Evolutionary conservation across 2,888 invertebrate species (phyloP).

Genomic region (Campopleginae sp.): DNA sequence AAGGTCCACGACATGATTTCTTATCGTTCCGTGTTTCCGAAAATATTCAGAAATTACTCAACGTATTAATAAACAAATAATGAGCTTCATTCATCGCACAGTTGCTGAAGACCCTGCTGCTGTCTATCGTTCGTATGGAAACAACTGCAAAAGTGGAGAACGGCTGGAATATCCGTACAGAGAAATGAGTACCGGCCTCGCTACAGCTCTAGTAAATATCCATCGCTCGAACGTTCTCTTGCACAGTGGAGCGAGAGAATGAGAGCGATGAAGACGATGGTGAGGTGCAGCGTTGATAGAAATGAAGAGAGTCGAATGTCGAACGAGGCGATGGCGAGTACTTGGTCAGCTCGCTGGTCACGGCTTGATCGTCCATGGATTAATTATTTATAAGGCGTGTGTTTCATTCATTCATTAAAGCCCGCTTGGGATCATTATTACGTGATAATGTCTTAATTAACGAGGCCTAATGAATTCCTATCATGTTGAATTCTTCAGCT

Average conservation of each 20-base stretch:
- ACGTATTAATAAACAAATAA: background rate
- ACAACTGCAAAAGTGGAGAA: slow-evolving; percentile 25
- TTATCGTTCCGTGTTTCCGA: background rate
- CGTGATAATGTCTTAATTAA: slow-evolving; percentile 84
- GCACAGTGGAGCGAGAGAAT: slow-evolving; percentile 21
- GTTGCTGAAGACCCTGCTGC: background rate
- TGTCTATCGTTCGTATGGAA: background rate
- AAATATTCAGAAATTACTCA: background rate
- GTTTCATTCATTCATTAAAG: slow-evolving; percentile 83
- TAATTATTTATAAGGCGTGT: slow-evolving; percentile 84
- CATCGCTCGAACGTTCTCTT: slow-evolving; percentile 23
- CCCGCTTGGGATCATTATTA: slow-evolving; percentile 83
- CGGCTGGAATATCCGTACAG: slow-evolving; percentile 26
- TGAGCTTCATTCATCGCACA: background rate
- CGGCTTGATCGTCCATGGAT: slow-evolving; percentile 80
- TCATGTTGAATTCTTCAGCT: slow-evolving; percentile 78
- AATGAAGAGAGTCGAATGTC: slow-evolving; percentile 32
- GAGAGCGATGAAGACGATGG: slow-evolving; percentile 36
- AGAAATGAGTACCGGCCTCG: slow-evolving; percentile 34
- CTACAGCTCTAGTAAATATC: slow-evolving; percentile 39
- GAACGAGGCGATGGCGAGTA: slow-evolving; percentile 21
- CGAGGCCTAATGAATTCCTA: slow-evolving; percentile 83
- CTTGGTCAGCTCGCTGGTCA: slow-evolving; percentile 74
- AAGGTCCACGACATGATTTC: background rate
- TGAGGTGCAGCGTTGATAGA: slow-evolving; percentile 20